Conservation (phyloP, 2,113 vertebrate genomes). For the Coturnix japonica region DNA sequence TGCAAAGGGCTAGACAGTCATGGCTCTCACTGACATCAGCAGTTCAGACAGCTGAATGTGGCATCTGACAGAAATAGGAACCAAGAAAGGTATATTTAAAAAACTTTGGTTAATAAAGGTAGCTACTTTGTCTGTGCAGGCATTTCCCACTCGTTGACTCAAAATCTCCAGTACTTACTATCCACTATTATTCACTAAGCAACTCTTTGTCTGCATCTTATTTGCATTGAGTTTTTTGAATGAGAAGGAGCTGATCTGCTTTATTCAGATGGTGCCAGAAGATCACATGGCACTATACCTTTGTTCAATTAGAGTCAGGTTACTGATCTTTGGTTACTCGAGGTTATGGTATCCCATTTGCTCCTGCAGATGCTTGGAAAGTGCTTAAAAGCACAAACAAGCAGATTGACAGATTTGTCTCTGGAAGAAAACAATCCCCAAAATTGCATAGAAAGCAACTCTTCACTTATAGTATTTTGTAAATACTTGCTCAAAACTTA, state of each 20-base stretch:
- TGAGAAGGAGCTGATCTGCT: neutral
- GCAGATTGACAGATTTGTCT: neutral
- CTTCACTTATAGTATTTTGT: neutral
- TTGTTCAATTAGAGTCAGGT: neutral
- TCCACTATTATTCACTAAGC: neutral
- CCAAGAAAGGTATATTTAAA: constrained; percentile 27
- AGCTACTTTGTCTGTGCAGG: neutral
- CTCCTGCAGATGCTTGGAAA: neutral
- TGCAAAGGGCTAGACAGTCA: neutral
- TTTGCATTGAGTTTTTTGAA: neutral
- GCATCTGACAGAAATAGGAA: constrained; percentile 2
- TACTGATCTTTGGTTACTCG: neutral
- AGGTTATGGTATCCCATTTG: neutral
- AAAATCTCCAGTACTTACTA: neutral
- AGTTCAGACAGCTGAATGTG: neutral
- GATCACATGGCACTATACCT: neutral
- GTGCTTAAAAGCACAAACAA: neutral
- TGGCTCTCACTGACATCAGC: neutral
- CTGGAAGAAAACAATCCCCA: neutral
- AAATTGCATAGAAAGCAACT: neutral
- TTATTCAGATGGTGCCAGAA: neutral
- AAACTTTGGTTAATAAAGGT: neutral
- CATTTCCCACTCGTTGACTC: neutral
- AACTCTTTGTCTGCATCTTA: neutral
- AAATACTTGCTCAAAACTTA: neutral